Base-by-base conservation (phyloP, 2,113 vertebrate genomes). In the Melanostigma gelatinosum region DNA sequence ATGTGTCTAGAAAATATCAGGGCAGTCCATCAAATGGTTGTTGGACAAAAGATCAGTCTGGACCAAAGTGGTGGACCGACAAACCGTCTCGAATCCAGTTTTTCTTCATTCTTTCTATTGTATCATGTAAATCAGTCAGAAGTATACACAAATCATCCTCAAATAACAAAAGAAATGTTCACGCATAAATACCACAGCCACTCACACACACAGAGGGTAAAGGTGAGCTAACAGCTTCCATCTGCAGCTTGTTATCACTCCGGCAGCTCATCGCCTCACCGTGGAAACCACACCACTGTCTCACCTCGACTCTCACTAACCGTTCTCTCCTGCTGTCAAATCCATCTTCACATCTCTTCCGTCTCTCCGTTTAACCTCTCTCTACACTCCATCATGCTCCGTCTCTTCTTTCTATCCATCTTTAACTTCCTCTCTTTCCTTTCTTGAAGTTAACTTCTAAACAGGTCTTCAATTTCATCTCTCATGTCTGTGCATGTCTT, bases 191-290 rank as follows among this genome's bases (percentile, higher is more conserved):
- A 69, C 40, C 20, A 46, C 27, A 77, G 27, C 9, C 48, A 48
- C 44, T 16, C 13, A 48, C 4, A 15, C 57, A 46, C 48, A 62
- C 64, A 68, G 36, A 76, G 61, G 69, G 29, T 34, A 77, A 78
- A 89, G 88, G 83, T 82, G 83, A 82, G 36, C 67, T 85, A 81
- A 87, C 84, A 79, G 84, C 72, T 88, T 79, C 88, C 90, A 92
- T 88, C 80, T 92, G 90, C 20, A 74, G 77, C 90, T 88, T 89
- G 89, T 93, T 92, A 90, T 83, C 87, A 65, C 83, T 84, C 77
- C 54, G 42, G 75, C 77, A 78, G 79, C 69, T 91, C 86, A 77
- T 84, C 79, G 46, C 66, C 78, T 85, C 71, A 8, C 72, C 36
- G 74, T 54, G 68, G 83, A 87, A 92, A 80, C 76, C 78, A 64